phyloP scores from a whole-genome alignment of 2,888 invertebrate genomes.

The Ormyrus nitidulus region DNA sequence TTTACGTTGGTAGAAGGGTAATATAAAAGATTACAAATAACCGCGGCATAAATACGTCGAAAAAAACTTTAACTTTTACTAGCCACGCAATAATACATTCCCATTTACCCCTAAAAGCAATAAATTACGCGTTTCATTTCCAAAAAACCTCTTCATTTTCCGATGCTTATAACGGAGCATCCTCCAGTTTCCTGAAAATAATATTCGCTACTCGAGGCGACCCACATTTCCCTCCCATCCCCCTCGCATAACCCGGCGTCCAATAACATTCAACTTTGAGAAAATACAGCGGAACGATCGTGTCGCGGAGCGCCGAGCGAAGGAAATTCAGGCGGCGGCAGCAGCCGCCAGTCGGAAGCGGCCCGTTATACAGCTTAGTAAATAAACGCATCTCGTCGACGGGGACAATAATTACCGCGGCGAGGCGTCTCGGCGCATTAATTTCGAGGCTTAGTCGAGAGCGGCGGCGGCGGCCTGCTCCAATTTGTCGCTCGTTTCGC shows the following conservation, averaged over 20 bases:
- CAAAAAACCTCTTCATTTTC: too few relatives aligned
- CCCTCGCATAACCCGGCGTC: not conserved
- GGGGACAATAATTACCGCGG: slow-evolving; percentile 40
- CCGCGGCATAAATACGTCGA: too few relatives aligned
- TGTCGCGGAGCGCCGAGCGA: not conserved
- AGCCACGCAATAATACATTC: too few relatives aligned
- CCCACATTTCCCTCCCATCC: not conserved
- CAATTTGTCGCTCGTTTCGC: slow-evolving; percentile 52
- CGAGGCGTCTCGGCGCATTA: slow-evolving; percentile 47
- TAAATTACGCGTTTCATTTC: too few relatives aligned
- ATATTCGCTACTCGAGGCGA: not conserved
- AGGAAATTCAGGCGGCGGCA: not conserved
- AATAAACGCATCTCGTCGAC: slow-evolving; percentile 26
- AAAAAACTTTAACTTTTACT: too few relatives aligned
- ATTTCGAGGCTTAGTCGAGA: slow-evolving; percentile 10
- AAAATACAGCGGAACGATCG: not conserved
- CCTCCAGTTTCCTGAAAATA: too few relatives aligned
- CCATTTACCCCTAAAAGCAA: too few relatives aligned
- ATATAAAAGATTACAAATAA: too few relatives aligned
- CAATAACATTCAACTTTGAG: slow-evolving; percentile 3
- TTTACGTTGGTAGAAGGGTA: too few relatives aligned
- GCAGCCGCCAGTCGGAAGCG: not conserved
- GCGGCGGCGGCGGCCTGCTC: not conserved
- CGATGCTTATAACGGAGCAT: too few relatives aligned
- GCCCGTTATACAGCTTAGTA: slow-evolving; percentile 1